Conservation (phyloP, 2,113 vertebrate genomes). For the Cyanoderma ruficeps region DNA sequence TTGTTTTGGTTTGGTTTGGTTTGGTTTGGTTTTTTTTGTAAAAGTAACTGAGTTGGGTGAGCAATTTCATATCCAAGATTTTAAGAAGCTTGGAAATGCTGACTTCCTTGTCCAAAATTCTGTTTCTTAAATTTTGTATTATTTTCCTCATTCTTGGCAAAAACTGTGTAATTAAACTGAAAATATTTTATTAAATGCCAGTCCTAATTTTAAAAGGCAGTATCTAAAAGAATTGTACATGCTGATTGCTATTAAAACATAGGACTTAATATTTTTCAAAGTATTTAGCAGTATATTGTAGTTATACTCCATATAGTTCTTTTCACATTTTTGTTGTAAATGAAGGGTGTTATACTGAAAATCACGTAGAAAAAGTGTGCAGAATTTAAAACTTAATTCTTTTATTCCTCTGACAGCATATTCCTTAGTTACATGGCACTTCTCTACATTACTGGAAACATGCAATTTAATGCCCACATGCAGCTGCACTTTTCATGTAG, state of each 20-base stretch:
- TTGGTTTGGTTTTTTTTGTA: background rate
- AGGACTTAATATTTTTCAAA: background rate
- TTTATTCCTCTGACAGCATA: background rate
- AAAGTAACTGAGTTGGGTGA: too few species aligned
- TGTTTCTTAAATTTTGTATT: background rate
- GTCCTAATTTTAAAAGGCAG: background rate
- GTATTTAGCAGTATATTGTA: background rate
- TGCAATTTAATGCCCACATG: background rate
- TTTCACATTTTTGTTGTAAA: constrained; percentile 5
- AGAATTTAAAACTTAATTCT: background rate
- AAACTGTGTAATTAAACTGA: background rate
- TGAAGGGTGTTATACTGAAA: background rate
- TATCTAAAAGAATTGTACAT: background rate
- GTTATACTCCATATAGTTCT: background rate
- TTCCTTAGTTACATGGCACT: background rate
- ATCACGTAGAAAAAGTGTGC: background rate
- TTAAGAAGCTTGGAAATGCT: constrained; percentile 27
- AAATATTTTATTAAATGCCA: constrained; percentile 7
- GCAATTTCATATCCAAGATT: background rate
- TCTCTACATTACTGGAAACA: background rate
- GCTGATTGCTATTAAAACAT: background rate
- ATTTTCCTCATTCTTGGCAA: constrained; percentile 9
- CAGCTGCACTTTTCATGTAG: background rate
- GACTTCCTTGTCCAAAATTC: constrained; percentile 5
- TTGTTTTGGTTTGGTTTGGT: background rate